A percentile compares a stretch with the other conserved stretches of the same genome.
These are phyloP conservation scores for Hirtodrosophila confusa DNA, from an alignment of 2,888 invertebrate species.

Conservation along the genomic window DNA sequence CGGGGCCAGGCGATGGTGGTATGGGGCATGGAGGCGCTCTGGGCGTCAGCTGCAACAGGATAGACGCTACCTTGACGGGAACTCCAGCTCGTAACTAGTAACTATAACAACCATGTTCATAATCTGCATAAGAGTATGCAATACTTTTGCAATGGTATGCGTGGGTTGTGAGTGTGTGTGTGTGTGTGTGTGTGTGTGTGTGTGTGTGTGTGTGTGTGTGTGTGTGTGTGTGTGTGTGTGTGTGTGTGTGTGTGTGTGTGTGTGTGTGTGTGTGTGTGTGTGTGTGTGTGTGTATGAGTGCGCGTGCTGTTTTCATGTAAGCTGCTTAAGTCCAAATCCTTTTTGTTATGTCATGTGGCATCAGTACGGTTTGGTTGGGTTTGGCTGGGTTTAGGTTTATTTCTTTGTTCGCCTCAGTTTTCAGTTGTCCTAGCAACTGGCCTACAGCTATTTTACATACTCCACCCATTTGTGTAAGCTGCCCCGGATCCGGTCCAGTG, in stretches of 20 bases:
- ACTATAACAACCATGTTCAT: slow-evolving; percentile 59
- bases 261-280: slow-evolving; percentile 8
- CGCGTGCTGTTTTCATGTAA: slow-evolving; percentile 65
- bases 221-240: slow-evolving; percentile 4
- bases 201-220: slow-evolving; percentile 23
- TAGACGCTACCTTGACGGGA: slow-evolving; percentile 41
- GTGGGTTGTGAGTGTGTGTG: slow-evolving; percentile 8
- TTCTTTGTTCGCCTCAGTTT: slow-evolving; percentile 28
- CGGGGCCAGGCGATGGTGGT: slow-evolving; percentile 8
- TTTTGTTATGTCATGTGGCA: slow-evolving; percentile 71
- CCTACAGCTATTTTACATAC: slow-evolving; percentile 65
- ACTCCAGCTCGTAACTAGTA: slow-evolving; percentile 25
- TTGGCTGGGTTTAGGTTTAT: slow-evolving; percentile 18
- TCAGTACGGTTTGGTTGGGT: slow-evolving; percentile 31
- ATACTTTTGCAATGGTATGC: slow-evolving; percentile 38
- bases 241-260: slow-evolving; percentile 22
- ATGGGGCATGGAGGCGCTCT: slow-evolving; percentile 10
- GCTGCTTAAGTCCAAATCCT: slow-evolving; percentile 74
- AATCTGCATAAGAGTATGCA: slow-evolving; percentile 73
- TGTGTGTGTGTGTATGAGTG: slow-evolving; percentile 9
- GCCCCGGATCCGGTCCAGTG: slow-evolving; percentile 18
- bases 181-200: slow-evolving; percentile 2
- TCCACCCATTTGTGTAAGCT: slow-evolving; percentile 10
- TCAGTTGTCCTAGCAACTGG: slow-evolving; percentile 55
- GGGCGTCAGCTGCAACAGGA: slow-evolving; percentile 60